A percentile compares a stretch with the other conserved stretches of the same genome.
phyloP scores from a whole-genome alignment of 2,113 vertebrate genomes.

The Furnarius figulus region DNA sequence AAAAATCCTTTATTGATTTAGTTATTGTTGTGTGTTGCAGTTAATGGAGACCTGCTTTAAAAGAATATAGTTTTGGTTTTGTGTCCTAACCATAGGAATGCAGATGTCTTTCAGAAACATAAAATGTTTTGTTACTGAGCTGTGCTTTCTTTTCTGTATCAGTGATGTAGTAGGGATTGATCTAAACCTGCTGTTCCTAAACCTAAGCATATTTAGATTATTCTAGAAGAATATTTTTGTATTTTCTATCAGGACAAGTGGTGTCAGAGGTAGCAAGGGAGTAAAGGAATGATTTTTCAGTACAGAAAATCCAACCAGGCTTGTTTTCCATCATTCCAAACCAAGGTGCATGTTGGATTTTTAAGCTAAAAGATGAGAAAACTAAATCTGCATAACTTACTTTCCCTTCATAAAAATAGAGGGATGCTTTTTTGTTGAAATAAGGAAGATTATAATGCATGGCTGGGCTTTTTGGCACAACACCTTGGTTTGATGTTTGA shows the following conservation, averaged over 20 bases:
- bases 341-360: not conserved
- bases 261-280: not conserved
- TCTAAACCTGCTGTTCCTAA: not conserved
- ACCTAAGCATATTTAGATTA: not conserved
- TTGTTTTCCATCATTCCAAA: not conserved
- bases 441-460: not conserved
- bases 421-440: rapidly evolving
- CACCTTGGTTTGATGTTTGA: not conserved
- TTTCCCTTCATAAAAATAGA: not conserved
- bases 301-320: rapidly evolving
- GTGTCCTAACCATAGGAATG: not conserved
- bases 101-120: not conserved
- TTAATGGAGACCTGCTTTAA: not conserved
- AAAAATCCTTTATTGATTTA: not conserved
- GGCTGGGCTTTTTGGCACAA: not conserved
- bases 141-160: not conserved
- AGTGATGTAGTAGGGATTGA: not conserved
- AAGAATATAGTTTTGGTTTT: not conserved
- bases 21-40: not conserved
- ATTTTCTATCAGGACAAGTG: not conserved
- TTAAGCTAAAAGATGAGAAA: not conserved
- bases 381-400: not conserved
- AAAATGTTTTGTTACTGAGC: not conserved
- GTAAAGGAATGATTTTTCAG: not conserved
- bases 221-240: not conserved